Conservation (phyloP, 1,140 invertebrate species). For the Agraylea sexmaculata region DNA sequence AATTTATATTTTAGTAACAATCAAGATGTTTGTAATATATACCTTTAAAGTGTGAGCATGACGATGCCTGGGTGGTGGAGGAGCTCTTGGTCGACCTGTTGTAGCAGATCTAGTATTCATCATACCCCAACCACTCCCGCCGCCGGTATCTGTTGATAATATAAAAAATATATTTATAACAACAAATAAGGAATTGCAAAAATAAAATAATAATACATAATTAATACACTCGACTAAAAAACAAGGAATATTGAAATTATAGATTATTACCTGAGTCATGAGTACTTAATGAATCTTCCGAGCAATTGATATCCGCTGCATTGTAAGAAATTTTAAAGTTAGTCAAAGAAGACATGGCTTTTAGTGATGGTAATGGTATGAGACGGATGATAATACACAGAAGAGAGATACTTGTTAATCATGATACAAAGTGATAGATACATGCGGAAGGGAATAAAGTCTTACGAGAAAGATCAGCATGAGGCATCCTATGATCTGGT, state of each 20-base stretch:
- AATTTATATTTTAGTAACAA: not conserved
- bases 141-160: slow-evolving; percentile 32
- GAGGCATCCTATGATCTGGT: slow-evolving; percentile 54
- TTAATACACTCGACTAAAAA: not conserved
- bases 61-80: slow-evolving; percentile 42
- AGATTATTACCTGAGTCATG: slow-evolving; percentile 65
- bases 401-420: not conserved
- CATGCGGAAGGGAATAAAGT: slow-evolving; percentile 14
- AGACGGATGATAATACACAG: not conserved
- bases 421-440: too few relatives aligned
- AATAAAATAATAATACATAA: not conserved
- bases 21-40: slow-evolving; percentile 12
- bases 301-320: slow-evolving; percentile 64
- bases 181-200: not conserved
- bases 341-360: not conserved
- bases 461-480: slow-evolving; percentile 36
- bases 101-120: slow-evolving; percentile 65
- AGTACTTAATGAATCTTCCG: slow-evolving; percentile 61
- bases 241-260: too few relatives aligned
- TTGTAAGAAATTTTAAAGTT: slow-evolving; percentile 25
- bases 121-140: slow-evolving; percentile 37
- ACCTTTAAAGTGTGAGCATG: slow-evolving; percentile 74
- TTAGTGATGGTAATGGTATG: not conserved
- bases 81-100: slow-evolving; percentile 47
- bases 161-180: not conserved